phyloP scores from a whole-genome alignment of 2,888 invertebrate genomes.

The Laspeyria flexula region DNA sequence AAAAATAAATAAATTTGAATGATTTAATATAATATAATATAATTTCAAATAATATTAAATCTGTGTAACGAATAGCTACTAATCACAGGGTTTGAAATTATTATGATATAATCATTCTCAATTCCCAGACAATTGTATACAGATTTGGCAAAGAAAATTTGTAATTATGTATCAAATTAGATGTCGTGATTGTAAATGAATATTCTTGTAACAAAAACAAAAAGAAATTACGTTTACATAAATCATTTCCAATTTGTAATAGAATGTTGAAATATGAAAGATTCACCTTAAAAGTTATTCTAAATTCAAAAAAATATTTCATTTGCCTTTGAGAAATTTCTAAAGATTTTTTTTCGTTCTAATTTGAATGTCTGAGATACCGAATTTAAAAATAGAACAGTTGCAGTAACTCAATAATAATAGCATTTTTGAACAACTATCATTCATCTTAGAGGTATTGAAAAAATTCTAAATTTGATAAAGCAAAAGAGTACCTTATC shows the following conservation, averaged over 20 bases:
- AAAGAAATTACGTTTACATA: background rate
- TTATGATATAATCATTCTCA: background rate
- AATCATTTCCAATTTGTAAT: background rate
- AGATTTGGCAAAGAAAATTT: background rate
- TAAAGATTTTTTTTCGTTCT: background rate
- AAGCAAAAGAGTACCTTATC: no score
- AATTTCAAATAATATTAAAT: no score
- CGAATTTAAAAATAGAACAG: no score
- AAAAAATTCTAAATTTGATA: background rate
- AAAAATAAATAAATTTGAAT: no score
- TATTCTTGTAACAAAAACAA: background rate
- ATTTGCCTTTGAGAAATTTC: background rate
- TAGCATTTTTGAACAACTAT: no score
- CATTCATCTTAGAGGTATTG: background rate
- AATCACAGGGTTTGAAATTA: background rate
- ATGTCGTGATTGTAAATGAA: background rate
- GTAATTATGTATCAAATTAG: background rate
- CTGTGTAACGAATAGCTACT: no score
- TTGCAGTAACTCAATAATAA: no score
- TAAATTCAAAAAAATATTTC: no score
- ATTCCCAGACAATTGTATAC: background rate
- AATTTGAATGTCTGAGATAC: background rate
- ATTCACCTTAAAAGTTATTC: background rate
- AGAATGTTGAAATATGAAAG: background rate
- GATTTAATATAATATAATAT: no score